phyloP scores from a whole-genome alignment of 2,113 vertebrate genomes.

The Stigmatopora argus region DNA sequence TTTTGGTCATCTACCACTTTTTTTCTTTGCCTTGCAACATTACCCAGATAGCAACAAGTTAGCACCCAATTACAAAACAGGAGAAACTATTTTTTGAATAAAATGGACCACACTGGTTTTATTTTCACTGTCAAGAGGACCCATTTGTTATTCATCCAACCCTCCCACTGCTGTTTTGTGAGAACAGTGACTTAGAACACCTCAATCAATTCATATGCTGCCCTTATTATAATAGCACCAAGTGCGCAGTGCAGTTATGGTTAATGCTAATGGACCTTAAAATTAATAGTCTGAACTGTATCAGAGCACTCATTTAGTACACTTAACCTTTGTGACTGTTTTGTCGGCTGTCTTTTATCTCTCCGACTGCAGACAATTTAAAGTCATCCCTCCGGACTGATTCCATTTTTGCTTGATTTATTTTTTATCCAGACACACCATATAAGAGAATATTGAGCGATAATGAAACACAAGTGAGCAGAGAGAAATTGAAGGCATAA shows the following conservation, averaged over 20 bases:
- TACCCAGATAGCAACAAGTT: no score
- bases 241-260: slow-evolving; percentile 8
- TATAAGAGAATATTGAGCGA: slow-evolving; percentile 3
- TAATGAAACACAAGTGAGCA: neutral
- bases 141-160: neutral
- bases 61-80: slow-evolving; percentile 6
- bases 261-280: slow-evolving; percentile 17
- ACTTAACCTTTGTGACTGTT: slow-evolving; percentile 49
- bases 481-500: slow-evolving; percentile 3
- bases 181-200: neutral
- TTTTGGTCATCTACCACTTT: no score
- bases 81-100: neutral
- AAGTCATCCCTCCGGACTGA: slow-evolving; percentile 36
- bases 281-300: slow-evolving; percentile 56
- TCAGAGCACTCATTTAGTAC: slow-evolving; percentile 47
- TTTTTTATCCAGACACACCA: slow-evolving; percentile 24
- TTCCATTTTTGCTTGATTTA: neutral
- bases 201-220: neutral
- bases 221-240: slow-evolving; percentile 6
- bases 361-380: slow-evolving; percentile 20
- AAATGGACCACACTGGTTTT: neutral
- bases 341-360: slow-evolving; percentile 31
- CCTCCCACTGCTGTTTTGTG: neutral
- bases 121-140: slow-evolving; percentile 3
- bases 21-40: no score